Base-by-base conservation (phyloP, 2,888 invertebrate species). In the Torymus texanus region DNA sequence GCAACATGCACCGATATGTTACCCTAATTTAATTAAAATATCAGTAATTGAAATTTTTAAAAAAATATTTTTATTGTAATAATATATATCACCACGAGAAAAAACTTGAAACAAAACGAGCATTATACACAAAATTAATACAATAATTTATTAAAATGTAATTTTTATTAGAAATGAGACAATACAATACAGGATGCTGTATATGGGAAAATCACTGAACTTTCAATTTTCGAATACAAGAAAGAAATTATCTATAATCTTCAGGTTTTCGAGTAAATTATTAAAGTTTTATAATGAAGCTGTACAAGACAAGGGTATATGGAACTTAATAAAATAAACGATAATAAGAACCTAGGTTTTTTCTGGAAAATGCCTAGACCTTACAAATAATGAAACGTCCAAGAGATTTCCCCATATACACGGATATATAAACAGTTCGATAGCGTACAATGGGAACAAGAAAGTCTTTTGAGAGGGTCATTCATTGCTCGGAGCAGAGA, bases 401-500 rank as follows among this genome's bases (percentile, higher is more conserved):
- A 41, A 29, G 29, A 29, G 16, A 58, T 50, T 16, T 10, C 65
- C 3, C 56, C 58, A 75, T 24, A 67, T 55, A 75, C 65, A 59
- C 12, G 58, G 13, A 78, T 51, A 16, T 68, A 50, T 16, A 78
- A n/a, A 68, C 41, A 72, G 10, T 50, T n/a, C 8, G 18, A 12
- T 67, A 66, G 21, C 56, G 55, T 29, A 73, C 78, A 78, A 67
- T 55, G 59, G 59, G 56, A 78, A 66, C 24, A 67, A 74, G 16
- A 61, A 65, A 55, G 5, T 62, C 61, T 67, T 12, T 50, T 41
- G 21, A 78, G 63, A 61, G 50, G 73, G 59, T 12, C 21, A 73
- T 68, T 74, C 18, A 68, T 68, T 62, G 41, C 24, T 61, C 10
- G n/a, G 66, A 21, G 50, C n/a, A 58, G 18, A 55, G 41, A 63